These are phyloP conservation scores for Sardinella longiceps DNA, from an alignment of 2,797 vertebrate genomes.

Conservation along the genomic window DNA sequence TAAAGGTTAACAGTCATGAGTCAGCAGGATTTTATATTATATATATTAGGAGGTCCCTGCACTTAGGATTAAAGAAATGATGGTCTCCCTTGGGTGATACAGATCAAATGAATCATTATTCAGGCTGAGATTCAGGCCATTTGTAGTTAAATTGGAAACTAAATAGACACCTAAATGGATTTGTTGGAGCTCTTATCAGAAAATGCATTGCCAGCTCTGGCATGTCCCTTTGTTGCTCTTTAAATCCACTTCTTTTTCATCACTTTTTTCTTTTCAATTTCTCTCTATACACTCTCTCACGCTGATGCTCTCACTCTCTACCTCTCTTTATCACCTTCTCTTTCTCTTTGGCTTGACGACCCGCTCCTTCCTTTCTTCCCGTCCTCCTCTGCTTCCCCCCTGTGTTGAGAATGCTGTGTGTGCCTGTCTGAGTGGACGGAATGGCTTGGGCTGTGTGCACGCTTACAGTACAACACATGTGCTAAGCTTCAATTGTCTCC, in stretches of 20 bases:
- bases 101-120: not conserved
- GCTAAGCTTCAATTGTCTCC: not conserved
- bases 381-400: slow-evolving; percentile 59
- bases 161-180: not conserved
- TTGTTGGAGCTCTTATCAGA: slow-evolving; percentile 47
- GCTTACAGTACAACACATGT: slow-evolving; percentile 16
- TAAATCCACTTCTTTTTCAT: not conserved
- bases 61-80: too few species aligned
- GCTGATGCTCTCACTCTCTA: slow-evolving; percentile 34
- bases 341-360: slow-evolving; percentile 32
- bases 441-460: slow-evolving; percentile 34
- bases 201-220: not conserved
- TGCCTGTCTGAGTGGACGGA: slow-evolving; percentile 43
- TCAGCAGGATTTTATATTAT: too few species aligned
- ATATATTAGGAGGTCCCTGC: too few species aligned
- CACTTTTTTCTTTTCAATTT: not conserved
- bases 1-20: too few species aligned
- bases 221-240: slow-evolving; percentile 3
- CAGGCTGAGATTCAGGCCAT: not conserved
- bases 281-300: too few species aligned
- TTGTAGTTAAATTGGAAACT: not conserved
- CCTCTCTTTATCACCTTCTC: slow-evolving; percentile 26
- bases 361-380: slow-evolving; percentile 59
- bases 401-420: slow-evolving; percentile 50
- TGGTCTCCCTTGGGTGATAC: not conserved